Conservation (phyloP, 2,113 vertebrate genomes). For the Myiagra hebetior region DNA sequence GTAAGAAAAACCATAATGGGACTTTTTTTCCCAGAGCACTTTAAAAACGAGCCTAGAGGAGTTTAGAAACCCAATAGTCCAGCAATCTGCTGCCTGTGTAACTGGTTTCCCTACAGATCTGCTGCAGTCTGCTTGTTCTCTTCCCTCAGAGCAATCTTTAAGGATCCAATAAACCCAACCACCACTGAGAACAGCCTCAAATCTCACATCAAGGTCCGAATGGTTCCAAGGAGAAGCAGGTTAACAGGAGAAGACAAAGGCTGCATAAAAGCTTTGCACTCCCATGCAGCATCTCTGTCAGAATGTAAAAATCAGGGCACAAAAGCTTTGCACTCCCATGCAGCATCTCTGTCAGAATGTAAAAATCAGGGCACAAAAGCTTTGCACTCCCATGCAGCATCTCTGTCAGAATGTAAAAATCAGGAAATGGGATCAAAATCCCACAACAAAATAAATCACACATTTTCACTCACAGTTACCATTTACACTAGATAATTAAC, state of each 20-base stretch:
- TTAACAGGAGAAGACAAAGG: background rate
- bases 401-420: background rate
- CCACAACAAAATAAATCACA: background rate
- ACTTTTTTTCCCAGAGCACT: background rate
- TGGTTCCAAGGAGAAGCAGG: background rate
- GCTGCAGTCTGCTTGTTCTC: background rate
- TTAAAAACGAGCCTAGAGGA: background rate
- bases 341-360: background rate
- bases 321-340: background rate
- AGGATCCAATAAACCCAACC: background rate
- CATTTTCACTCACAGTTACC: accelerated
- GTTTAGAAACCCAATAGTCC: background rate
- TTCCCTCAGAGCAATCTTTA: background rate
- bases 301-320: background rate
- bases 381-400: background rate
- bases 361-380: background rate
- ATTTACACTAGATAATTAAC: background rate
- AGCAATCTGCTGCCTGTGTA: background rate
- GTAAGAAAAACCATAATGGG: background rate
- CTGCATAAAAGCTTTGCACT: background rate
- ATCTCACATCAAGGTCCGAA: background rate
- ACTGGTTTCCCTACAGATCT: background rate
- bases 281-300: background rate
- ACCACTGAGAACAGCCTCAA: background rate
- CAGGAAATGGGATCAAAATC: background rate